Base-by-base conservation (phyloP, 2,888 invertebrate species). In the Tricholauxania praeusta region DNA sequence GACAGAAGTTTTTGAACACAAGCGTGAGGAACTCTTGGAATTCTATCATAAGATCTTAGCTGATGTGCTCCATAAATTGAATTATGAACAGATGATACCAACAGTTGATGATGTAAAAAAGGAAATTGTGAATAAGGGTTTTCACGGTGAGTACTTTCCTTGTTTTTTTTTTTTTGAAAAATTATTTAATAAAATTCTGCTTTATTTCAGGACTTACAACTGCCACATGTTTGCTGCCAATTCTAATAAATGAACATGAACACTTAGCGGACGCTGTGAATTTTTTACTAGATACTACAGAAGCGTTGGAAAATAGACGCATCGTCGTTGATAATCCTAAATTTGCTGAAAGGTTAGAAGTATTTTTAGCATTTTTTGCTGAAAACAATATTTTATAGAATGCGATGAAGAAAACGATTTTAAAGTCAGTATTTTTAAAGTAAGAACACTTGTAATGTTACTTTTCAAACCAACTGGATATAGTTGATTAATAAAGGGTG, bases 191-290 rank as follows among this genome's bases (percentile, higher is more conserved):
- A 10, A 10, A 39, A 10, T 39, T 39, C 28, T 17, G 28, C 53
- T 72, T 51, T 64, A 49, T 59, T 47, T 75, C 74, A 82, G 83
- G 83, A 39, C 71, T 84, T 1, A 72, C 80, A 52, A 80, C 81
- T 10, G 78, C 79, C 7, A 79, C 80, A 5, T 80, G 81, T 49
- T 69, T 83, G 39, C 57, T 81, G 53, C 83, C 84, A 6, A 79
- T 84, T 57, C 69, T 83, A 62, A 80, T 82, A 15, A 82, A 79
- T 59, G 82, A 83, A 72, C 79, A 81, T 71, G 71, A 76, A 8
- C 82, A 84, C 15, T 74, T 82, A 32, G 77, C 81, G 0, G 81
- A 82, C 74, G 75, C 80, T 1, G 74, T 74, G 19, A 80, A 82
- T 71, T 82, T 80, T 60, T 53, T 84, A 39, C 73, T 77, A 22